phyloP scores from a whole-genome alignment of 2,888 invertebrate genomes.

The Buathra laborator region DNA sequence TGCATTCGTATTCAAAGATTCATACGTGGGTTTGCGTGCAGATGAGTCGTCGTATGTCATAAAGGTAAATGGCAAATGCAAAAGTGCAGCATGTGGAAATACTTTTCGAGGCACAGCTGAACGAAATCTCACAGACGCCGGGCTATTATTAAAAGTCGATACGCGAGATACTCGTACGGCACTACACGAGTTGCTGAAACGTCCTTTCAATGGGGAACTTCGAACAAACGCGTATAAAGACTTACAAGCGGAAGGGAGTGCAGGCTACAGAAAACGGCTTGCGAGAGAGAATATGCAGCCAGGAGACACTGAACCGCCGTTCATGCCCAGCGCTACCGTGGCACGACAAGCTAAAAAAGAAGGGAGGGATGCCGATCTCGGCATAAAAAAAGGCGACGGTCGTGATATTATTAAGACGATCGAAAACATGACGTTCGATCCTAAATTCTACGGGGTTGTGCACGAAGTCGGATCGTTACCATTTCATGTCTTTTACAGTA shows the following conservation, averaged over 20 bases:
- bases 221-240: too few relatives aligned
- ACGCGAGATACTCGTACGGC: too few relatives aligned
- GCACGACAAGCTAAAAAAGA: constrained; percentile 39
- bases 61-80: not conserved
- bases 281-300: constrained; percentile 26
- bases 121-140: too few relatives aligned
- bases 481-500: constrained; percentile 75
- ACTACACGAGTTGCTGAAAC: too few relatives aligned
- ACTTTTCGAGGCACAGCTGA: not conserved
- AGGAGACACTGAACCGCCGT: constrained; percentile 17
- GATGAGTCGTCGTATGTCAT: not conserved
- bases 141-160: too few relatives aligned
- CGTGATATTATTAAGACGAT: constrained; percentile 23
- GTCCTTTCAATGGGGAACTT: too few relatives aligned
- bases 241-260: too few relatives aligned
- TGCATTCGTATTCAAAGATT: not conserved
- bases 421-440: constrained; percentile 76
- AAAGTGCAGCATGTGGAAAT: not conserved
- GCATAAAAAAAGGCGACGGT: not conserved
- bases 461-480: constrained; percentile 86
- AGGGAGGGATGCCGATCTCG: not conserved
- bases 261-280: constrained; percentile 4
- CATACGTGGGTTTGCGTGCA: not conserved
- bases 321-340: constrained; percentile 11
- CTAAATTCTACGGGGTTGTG: constrained; percentile 86